Percentiles rank a stretch among this genome's conserved stretches.
phyloP scores from a whole-genome alignment of 1,140 invertebrate genomes.

The Drosophila sproati region DNA sequence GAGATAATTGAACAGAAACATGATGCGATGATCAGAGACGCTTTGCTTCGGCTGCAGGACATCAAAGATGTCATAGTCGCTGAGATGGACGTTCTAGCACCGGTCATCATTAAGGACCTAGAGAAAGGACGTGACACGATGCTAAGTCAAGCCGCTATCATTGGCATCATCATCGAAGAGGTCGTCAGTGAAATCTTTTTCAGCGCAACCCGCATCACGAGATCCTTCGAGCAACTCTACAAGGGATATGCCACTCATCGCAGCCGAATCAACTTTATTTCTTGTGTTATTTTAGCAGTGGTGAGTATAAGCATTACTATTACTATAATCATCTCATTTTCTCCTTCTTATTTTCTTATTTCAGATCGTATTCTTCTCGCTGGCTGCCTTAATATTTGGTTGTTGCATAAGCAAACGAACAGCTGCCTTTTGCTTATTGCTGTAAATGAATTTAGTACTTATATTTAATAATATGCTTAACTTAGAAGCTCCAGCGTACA shows the following conservation, averaged over 20 bases:
- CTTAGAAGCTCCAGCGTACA: too few relatives aligned
- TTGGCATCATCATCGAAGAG: conserved; percentile 41
- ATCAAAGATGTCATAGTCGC: conserved; percentile 6
- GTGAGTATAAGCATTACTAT: conserved; percentile 51
- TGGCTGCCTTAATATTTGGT: conserved; percentile 92
- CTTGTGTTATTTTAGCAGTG: conserved; percentile 85
- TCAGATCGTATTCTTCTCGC: conserved; percentile 85
- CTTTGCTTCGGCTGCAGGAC: not conserved
- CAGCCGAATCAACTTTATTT: conserved; percentile 59
- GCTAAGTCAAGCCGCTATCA: not conserved
- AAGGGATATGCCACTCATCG: conserved; percentile 44
- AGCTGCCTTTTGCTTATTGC: conserved; percentile 92
- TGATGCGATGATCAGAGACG: not conserved
- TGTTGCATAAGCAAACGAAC: conserved; percentile 90
- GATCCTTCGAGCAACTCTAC: conserved; percentile 61
- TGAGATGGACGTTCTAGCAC: conserved; percentile 2
- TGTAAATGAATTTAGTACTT: conserved; percentile 86
- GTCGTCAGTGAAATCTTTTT: conserved; percentile 46
- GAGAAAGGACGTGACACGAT: conserved; percentile 19
- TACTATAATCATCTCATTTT: conserved; percentile 11
- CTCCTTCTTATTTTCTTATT: not conserved
- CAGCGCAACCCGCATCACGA: conserved; percentile 12
- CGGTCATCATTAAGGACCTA: conserved; percentile 25
- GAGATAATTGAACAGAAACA: not conserved
- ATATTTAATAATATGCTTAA: too few relatives aligned